Evolutionary conservation across 2,113 vertebrate genomes (phyloP), one percentile per base, ranked within the genome.

Genomic region (Ophiodon elongatus): DNA sequence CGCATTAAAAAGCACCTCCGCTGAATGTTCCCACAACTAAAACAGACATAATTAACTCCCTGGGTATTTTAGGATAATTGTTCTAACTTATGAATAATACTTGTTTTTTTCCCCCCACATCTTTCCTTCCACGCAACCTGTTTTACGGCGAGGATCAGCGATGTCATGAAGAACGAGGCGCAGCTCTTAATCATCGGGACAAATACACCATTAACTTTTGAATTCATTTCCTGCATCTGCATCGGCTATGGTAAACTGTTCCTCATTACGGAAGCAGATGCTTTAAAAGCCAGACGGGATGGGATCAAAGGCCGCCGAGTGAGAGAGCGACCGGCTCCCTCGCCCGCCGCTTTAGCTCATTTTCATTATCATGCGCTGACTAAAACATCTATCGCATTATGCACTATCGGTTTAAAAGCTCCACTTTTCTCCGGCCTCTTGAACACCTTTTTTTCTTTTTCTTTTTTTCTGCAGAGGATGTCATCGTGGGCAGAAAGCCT

Each of bases 161-260:
- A 67, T 92, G 94, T 94, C 89, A 94, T 88, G 77, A 89, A 89
- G 84, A 91, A 90, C 68, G 78, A 84, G 88, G 73, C 71, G 43
- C 83, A 72, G 88, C 92, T 93, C 88, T 94, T 95, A 94, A 95
- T 95, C 94, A 94, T 83, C 50, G 60, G 90, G 92, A 95, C 94
- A 94, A 96, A 95, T 91, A 94, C 88, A 63, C 94, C 92, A 94
- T 95, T 95, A 94, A 90, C 93, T 92, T 88, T 86, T 90, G 86
- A 94, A 94, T 94, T 91, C 73, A 89, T 91, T 88, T 89, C 85
- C 90, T 85, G 89, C 93, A 94, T 92, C 90, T 91, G 90, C 91
- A 94, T 94, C 78, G 82, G 87, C 90, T 76, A 90, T 90, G 92
- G 91, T 93, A 94, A 95, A 94, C 88, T 91, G 89, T 88, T 66